Conservation (phyloP, 1,140 invertebrate genomes). For the Zophobas atratus region DNA sequence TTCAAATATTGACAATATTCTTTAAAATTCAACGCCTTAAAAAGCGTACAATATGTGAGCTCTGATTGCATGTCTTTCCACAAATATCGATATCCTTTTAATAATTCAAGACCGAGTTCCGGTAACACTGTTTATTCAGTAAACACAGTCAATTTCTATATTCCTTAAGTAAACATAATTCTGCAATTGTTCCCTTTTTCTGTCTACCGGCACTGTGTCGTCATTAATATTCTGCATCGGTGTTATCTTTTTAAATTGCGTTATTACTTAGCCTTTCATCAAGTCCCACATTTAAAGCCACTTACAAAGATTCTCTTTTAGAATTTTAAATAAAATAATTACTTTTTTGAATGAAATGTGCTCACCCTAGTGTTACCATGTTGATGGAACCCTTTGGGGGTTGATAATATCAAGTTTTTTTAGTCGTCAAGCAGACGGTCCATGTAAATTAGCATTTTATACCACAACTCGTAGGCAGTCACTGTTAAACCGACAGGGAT, state of each 20-base stretch:
- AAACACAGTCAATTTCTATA: slow-evolving; percentile 26
- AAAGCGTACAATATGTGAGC: neutral
- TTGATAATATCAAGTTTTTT: slow-evolving; percentile 46
- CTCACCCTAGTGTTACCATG: slow-evolving; percentile 7
- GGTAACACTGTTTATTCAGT: slow-evolving; percentile 32
- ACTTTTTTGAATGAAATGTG: neutral
- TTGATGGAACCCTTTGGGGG: slow-evolving; percentile 43
- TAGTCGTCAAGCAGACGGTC: slow-evolving; percentile 38
- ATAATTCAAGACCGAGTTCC: slow-evolving; percentile 27
- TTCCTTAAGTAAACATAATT: slow-evolving; percentile 36
- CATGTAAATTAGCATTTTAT: slow-evolving; percentile 53
- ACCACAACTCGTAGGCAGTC: slow-evolving; percentile 48
- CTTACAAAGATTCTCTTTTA: neutral
- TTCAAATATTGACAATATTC: slow-evolving; percentile 10
- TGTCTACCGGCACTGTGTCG: neutral
- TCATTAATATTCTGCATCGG: slow-evolving; percentile 30
- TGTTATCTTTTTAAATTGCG: slow-evolving; percentile 13
- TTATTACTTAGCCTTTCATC: neutral
- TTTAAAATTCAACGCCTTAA: slow-evolving; percentile 18
- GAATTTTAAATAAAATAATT: slow-evolving; percentile 9
- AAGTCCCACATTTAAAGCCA: neutral
- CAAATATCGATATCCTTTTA: slow-evolving; percentile 30
- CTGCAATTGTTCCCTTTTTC: slow-evolving; percentile 16
- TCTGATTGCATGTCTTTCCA: slow-evolving; percentile 26
- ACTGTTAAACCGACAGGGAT: slow-evolving; percentile 47